Conservation (phyloP, 2,888 invertebrate genomes). For the Stegophylla sp. region DNA sequence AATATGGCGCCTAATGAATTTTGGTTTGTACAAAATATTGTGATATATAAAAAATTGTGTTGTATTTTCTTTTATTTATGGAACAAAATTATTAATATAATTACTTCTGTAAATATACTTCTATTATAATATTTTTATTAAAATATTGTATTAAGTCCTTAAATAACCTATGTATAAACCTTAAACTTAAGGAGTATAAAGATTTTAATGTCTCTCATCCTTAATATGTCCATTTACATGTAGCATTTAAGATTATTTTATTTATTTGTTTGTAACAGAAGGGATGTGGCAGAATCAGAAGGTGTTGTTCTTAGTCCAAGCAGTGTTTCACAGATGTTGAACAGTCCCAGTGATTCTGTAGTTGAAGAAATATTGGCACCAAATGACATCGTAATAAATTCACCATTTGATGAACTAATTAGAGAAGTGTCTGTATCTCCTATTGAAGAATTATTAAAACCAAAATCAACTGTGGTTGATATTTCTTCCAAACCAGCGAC, state of each 20-base stretch:
- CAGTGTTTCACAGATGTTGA: slow-evolving; percentile 52
- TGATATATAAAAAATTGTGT: too few relatives aligned
- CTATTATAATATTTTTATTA: too few relatives aligned
- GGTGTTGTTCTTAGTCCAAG: slow-evolving; percentile 44
- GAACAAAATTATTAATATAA: too few relatives aligned
- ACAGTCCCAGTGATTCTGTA: slow-evolving; percentile 37
- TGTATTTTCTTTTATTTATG: too few relatives aligned
- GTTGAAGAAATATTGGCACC: slow-evolving; percentile 41
- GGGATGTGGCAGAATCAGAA: slow-evolving; percentile 37
- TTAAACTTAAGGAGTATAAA: too few relatives aligned
- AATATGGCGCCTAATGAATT: too few relatives aligned
- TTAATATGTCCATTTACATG: too few relatives aligned
- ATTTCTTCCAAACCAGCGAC: neutral
- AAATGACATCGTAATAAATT: slow-evolving; percentile 37
- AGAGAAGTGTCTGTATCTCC: slow-evolving; percentile 56
- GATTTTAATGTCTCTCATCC: too few relatives aligned
- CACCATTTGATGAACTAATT: slow-evolving; percentile 49
- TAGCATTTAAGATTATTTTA: neutral
- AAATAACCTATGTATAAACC: too few relatives aligned
- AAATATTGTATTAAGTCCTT: too few relatives aligned
- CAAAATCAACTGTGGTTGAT: neutral
- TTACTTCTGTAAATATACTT: too few relatives aligned
- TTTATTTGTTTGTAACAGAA: slow-evolving; percentile 14
- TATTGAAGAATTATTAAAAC: slow-evolving; percentile 44
- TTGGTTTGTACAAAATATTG: too few relatives aligned